Evolutionary conservation across 2,888 invertebrate genomes (phyloP), one percentile per base, ranked within the genome.

Genomic region (Mactromeris polynyma): DNA sequence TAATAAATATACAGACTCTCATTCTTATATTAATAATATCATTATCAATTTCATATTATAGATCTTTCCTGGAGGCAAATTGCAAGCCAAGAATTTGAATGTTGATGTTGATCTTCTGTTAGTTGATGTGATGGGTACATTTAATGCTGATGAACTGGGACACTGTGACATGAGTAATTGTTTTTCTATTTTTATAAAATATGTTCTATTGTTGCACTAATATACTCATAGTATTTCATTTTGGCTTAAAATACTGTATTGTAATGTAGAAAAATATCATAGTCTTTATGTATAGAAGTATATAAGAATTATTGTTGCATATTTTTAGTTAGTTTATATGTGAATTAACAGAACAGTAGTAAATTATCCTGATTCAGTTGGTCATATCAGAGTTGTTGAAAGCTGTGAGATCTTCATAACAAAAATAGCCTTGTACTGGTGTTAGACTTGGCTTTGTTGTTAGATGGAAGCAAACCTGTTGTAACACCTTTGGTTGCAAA

Each of bases 91-190:
- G 80, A 90, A 94, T 38, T 84, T 94, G 38, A 38, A 90, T 36
- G 83, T 94, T n/a, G 81, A 91, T 26, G 93, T 93, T 2, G 80
- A 91, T 4, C 89, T 87, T 0, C 77, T 95, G 14, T 83, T 81
- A 33, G 92, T 95, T n/a, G 95, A 95, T 90, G 94, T 94, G 26
- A 93, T 93, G 92, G 94, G 93, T 2, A 79, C 42, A 14, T 80
- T 94, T 69, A 86, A 90, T 64, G 93, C 94, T 19, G 91, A 94
- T 84, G 87, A 87, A 21, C 88, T 86, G 38, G 94, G 94, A 17
- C 90, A 90, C 85, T 93, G 93, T 86, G 42, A 88, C 87, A 89
- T 86, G 80, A 78, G 90, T 92, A 73, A 31, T 17, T 51, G 1
- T 51, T 51, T 14, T 9, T 51, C 19, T 19, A 14, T 6, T 9